Base-by-base conservation (phyloP, 2,888 invertebrate species). In the Acanthosoma haemorrhoidale region DNA sequence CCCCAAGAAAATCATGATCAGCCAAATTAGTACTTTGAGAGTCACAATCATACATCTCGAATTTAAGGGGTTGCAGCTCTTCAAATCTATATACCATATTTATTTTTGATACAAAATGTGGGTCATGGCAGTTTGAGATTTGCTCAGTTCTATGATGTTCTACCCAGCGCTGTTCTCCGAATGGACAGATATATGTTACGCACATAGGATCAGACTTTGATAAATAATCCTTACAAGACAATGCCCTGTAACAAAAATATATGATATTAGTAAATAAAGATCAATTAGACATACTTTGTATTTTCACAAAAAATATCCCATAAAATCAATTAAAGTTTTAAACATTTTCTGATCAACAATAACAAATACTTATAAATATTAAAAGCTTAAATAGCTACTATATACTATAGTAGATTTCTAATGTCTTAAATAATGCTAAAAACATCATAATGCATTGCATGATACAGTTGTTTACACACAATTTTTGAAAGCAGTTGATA, bases 161-260 rank as follows among this genome's bases (percentile, higher is more conserved):
- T 34, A 77, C 75, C 79, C 80, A 82, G 57, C 77, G 77, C 15
- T 75, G 76, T 38, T 76, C 74, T 32, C 79, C 79, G 59, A 77
- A 76, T 5, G 80, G 79, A 71, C 81, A 78, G 63, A 79, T 74
- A 72, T 78, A 81, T 1, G 80, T 76, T 3, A 81, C 80, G 78
- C 83, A 82, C 78, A 83, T 79, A 2, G 85, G 85, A 76, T 85
- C 85, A 18, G 84, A 84, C 76, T 84, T 84, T 1, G 84, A 84
- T 69, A 84, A 78, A 2, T 82, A 77, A 78, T 85, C 84, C 74
- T 78, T 79, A 73, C 84, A 82, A 66, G 78, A 74, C 16, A 84
- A 75, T 72, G 82, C 80, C 71, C 84, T 84, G 76, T 11, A 75
- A 75, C 9, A 63, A 43, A 66, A 58, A 51, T 32, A 32, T 9